Evolutionary conservation across 2,113 vertebrate species (phyloP).

Genomic region (Mohoua ochrocephala): DNA sequence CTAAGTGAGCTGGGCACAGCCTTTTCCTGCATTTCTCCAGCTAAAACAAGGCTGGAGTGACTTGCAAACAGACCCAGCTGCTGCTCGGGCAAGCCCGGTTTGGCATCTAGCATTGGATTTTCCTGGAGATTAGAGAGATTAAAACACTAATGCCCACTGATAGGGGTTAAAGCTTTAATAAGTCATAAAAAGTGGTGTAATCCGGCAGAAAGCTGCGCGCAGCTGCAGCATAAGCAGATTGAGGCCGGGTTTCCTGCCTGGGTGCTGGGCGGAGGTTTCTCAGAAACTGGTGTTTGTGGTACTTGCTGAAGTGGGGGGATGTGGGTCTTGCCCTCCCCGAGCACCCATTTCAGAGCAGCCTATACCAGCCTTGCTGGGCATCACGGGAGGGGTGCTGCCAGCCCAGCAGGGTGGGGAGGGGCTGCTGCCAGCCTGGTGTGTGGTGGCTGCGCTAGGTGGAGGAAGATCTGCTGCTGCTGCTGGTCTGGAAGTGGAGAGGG

Average conservation of each 20-base stretch:
- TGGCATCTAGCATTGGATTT: not conserved
- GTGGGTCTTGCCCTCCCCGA: accelerated
- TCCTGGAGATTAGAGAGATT: slow-evolving; percentile 22
- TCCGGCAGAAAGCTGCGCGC: not conserved
- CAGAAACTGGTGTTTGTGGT: not conserved
- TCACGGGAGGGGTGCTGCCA: not conserved
- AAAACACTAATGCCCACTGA: not conserved
- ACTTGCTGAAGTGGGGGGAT: not conserved
- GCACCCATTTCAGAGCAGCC: not conserved
- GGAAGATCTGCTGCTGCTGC: not conserved
- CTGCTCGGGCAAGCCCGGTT: not conserved
- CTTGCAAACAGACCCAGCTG: not conserved
- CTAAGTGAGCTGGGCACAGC: not conserved
- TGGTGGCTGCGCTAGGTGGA: accelerated
- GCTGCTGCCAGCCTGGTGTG: accelerated
- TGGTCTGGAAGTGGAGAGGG: not conserved
- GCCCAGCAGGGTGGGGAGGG: not conserved
- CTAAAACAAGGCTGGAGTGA: not conserved
- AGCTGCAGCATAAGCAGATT: not conserved
- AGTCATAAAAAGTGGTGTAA: slow-evolving; percentile 54
- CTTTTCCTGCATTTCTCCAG: not conserved
- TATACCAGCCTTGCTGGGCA: not conserved
- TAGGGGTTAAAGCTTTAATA: slow-evolving; percentile 50
- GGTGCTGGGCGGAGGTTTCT: not conserved
- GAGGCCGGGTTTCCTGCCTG: slow-evolving; percentile 32